Evolutionary conservation across 1,140 invertebrate species (phyloP), one percentile per base, ranked within the genome.

Genomic region (Drosophila bocki): DNA sequence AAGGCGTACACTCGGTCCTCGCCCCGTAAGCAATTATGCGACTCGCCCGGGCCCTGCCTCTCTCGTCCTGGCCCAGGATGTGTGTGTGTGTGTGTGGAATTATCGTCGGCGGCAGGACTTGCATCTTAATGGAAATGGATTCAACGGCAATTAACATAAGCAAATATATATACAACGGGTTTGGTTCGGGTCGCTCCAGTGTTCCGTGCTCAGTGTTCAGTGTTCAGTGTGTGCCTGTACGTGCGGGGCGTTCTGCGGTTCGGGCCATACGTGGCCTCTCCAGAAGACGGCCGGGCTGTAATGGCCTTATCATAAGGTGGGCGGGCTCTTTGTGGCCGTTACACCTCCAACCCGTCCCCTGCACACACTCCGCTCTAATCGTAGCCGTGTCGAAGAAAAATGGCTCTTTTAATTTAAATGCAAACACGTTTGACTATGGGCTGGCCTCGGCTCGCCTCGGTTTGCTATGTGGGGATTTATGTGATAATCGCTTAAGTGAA

Each of bases 401-500:
- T 92, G 91, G 84, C 87, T 92, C 85, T 86, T 92, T 92, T 92
- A 92, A 92, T 92, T 92, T 92, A 91, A 92, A 92, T 91, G 91
- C 91, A 92, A 92, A 92, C 91, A 92, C 91, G 84, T 92, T 91
- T 91, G 90, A 75, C 86, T 80, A 68, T 67, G 83, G 57, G 32
- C 54, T 33, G 70, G 48, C 69, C 53, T 68, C 63, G 71, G 33
- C 42, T 35, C 29, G 15, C 41, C 39, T 39, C 15, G 12, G 42
- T 53, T 62, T 58, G 41, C 62, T 56, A 61, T 77, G 74, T 42
- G 63, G 75, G 91, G 91, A 92, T 92, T 92, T 92, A 92, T 92
- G 87, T 90, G 91, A 92, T 92, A 92, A 92, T 92, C 91, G 88
- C 86, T 92, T 92, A 92, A 92, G 91, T 92, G 91, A 92, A 92